Conservation (phyloP, 2,888 invertebrate species). For the Nudaria mundana region DNA sequence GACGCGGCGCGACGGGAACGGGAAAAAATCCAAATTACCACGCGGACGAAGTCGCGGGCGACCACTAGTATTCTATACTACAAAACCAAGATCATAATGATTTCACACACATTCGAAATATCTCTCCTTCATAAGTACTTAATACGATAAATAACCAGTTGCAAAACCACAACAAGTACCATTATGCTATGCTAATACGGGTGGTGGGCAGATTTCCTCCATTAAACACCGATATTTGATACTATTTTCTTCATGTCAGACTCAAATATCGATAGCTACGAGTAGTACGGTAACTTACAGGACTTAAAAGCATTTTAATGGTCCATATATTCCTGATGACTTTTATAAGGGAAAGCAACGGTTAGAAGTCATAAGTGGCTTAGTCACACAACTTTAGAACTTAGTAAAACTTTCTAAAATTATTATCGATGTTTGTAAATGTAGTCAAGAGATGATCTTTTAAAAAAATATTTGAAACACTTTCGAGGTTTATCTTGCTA, state of each 20-base stretch:
- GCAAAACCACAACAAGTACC: too few relatives aligned
- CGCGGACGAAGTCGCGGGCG: too few relatives aligned
- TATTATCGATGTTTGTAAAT: not conserved
- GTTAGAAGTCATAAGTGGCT: constrained; percentile 2
- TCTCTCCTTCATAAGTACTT: not conserved
- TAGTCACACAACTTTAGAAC: constrained; percentile 2
- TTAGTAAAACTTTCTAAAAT: not conserved
- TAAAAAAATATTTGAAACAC: too few relatives aligned
- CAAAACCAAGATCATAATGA: too few relatives aligned
- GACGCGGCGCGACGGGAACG: too few relatives aligned
- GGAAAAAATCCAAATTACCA: too few relatives aligned
- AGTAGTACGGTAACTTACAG: constrained; percentile 4
- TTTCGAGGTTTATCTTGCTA: too few relatives aligned
- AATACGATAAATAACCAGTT: too few relatives aligned
- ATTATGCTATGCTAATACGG: not conserved
- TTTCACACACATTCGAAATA: too few relatives aligned
- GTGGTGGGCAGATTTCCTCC: not conserved
- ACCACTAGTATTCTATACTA: too few relatives aligned
- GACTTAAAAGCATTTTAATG: constrained; percentile 11
- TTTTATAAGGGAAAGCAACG: constrained; percentile 9
- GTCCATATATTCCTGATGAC: constrained; percentile 3
- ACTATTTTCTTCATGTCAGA: not conserved
- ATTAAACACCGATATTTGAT: not conserved
- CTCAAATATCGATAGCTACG: constrained; percentile 4
- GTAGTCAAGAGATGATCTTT: too few relatives aligned